A percentile compares a stretch with the other conserved stretches of the same genome.
These are phyloP conservation scores for Neomicropteryx cornuta DNA, from an alignment of 1,140 invertebrate genomes.

Conservation along the genomic window DNA sequence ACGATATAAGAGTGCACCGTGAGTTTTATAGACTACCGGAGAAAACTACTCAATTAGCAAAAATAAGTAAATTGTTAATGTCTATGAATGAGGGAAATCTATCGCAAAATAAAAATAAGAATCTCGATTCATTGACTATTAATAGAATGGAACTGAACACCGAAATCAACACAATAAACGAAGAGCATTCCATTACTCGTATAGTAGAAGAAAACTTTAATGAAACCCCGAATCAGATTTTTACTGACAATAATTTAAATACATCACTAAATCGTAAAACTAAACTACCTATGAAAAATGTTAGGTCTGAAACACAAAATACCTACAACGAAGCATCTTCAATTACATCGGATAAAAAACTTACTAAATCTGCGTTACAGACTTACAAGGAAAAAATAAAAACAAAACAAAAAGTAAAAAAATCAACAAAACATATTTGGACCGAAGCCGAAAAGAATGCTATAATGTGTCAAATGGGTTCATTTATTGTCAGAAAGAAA, in stretches of 20 bases:
- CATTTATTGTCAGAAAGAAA: not conserved
- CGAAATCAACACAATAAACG: not conserved
- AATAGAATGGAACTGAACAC: not conserved
- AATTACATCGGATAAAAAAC: no score
- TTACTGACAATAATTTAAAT: not conserved
- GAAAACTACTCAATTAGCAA: not conserved
- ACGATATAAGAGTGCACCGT: conserved; percentile 15
- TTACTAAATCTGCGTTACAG: not conserved
- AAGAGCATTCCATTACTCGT: not conserved
- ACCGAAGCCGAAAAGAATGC: not conserved
- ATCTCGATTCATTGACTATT: not conserved
- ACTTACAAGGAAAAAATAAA: not conserved
- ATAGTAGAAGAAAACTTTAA: not conserved
- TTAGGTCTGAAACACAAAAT: not conserved
- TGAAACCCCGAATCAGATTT: not conserved
- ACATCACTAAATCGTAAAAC: not conserved
- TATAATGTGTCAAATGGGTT: not conserved
- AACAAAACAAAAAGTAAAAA: not conserved
- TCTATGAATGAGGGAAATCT: not conserved
- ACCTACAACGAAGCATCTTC: no score
- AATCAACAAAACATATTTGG: not conserved
- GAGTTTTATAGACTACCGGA: conserved; percentile 12
- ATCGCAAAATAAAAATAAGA: not conserved
- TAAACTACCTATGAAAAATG: not conserved
- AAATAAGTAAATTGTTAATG: not conserved